Evolutionary conservation across 2,797 vertebrate species (phyloP).

Genomic region (Sandelia bainsii): DNA sequence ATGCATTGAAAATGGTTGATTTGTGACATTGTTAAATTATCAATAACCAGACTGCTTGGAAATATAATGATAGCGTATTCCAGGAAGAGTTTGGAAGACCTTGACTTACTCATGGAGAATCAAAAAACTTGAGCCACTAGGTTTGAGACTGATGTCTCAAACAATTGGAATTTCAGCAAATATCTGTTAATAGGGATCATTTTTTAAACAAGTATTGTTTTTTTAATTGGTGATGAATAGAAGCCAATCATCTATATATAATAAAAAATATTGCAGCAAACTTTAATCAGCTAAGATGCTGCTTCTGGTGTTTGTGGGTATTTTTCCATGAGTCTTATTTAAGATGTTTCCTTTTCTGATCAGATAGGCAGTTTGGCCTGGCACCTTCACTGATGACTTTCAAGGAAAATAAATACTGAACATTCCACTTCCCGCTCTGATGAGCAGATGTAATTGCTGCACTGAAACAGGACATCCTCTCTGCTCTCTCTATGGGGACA

Average conservation of each 20-base stretch:
- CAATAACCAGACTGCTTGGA: constrained; percentile 37
- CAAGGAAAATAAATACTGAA: constrained; percentile 47
- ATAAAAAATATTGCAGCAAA: not conserved
- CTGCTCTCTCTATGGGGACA: constrained; percentile 33
- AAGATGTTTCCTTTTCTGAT: constrained; percentile 11
- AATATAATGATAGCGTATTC: constrained; percentile 27
- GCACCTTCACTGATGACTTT: constrained; percentile 34
- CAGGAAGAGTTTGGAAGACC: constrained; percentile 24
- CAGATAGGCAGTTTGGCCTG: constrained; percentile 10
- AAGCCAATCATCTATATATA: too few species aligned
- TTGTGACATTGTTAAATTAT: constrained; percentile 40
- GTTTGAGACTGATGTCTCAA: not conserved
- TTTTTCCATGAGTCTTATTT: constrained; percentile 21
- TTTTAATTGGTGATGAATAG: too few species aligned
- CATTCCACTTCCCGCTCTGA: constrained; percentile 64
- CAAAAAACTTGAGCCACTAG: not conserved
- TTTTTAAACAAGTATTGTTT: not conserved
- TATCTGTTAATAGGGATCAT: not conserved
- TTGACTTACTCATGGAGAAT: constrained; percentile 8
- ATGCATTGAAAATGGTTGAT: constrained; percentile 47
- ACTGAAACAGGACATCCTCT: constrained; percentile 75
- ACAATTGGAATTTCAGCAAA: not conserved
- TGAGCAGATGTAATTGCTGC: constrained; percentile 60
- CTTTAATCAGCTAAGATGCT: not conserved
- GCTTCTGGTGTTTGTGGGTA: not conserved